Percentiles rank a stretch among this genome's conserved stretches.
Evolutionary conservation across 2,888 invertebrate species (phyloP).

Genomic region (Lithophane socia): DNA sequence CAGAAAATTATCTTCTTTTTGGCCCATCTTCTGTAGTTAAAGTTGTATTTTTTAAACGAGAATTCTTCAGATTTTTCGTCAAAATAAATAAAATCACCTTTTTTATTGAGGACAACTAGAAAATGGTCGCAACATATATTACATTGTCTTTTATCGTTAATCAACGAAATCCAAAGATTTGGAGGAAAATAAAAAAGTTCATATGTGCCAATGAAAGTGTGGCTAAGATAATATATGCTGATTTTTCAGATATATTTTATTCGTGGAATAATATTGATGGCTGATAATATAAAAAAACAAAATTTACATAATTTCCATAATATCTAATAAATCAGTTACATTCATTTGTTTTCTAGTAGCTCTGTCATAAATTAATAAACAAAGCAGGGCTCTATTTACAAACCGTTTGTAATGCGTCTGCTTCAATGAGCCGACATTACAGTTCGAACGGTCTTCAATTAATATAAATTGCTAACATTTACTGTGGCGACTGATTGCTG

Average conservation of each 20-base stretch:
- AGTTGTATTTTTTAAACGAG: constrained; percentile 5
- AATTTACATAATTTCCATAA: neutral
- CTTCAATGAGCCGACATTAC: constrained; percentile 44
- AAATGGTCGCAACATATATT: too few species aligned
- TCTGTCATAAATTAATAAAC: constrained; percentile 53
- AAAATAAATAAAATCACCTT: neutral
- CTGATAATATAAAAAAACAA: too few species aligned
- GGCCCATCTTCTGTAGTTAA: constrained; percentile 4
- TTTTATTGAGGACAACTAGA: neutral
- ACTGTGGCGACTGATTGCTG: constrained; percentile 36
- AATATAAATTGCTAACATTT: constrained; percentile 59
- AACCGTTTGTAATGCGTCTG: constrained; percentile 16
- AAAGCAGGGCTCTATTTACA: constrained; percentile 18
- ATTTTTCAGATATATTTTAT: neutral
- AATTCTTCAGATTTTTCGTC: neutral
- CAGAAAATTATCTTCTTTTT: constrained; percentile 46
- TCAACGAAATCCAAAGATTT: neutral
- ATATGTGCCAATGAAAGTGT: neutral
- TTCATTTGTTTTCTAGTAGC: neutral
- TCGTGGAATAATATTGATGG: neutral
- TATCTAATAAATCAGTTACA: too few species aligned
- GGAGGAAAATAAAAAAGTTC: neutral
- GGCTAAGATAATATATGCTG: too few species aligned
- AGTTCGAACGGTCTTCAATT: constrained; percentile 60
- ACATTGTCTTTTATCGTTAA: neutral